Conservation (phyloP, 2,888 invertebrate species). For the Vandiemenella viatica region DNA sequence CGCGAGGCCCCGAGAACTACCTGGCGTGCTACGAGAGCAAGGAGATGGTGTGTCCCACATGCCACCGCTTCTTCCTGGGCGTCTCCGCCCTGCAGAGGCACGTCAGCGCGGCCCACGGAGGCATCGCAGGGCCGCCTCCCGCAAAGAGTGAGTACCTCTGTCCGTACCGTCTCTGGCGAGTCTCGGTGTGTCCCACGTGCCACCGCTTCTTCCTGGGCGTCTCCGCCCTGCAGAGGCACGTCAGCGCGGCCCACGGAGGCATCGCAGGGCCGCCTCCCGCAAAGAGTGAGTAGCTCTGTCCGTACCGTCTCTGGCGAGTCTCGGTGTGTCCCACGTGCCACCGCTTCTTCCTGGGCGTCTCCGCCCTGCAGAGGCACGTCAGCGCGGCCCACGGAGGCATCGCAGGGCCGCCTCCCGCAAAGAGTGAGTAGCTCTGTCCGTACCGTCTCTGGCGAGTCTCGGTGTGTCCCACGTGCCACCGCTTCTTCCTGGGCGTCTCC, state of each 20-base stretch:
- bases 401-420: no score
- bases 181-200: constrained; percentile 22
- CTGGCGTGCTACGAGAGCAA: constrained; percentile 18
- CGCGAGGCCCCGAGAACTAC: no score
- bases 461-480: constrained; percentile 22
- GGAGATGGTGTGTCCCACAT: constrained; percentile 22
- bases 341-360: constrained; percentile 21
- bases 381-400: constrained; percentile 12
- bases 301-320: no score
- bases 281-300: no score
- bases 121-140: no score
- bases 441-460: no score
- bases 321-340: constrained; percentile 22
- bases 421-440: no score
- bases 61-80: constrained; percentile 21
- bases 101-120: constrained; percentile 15
- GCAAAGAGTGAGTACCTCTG: no score
- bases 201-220: constrained; percentile 21
- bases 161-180: no score
- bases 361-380: constrained; percentile 20
- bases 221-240: constrained; percentile 20
- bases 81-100: constrained; percentile 20
- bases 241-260: constrained; percentile 15
- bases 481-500: constrained; percentile 21
- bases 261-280: no score